These are phyloP conservation scores for Candoia aspera DNA, from an alignment of 2,113 vertebrate species.

Conservation along the genomic window DNA sequence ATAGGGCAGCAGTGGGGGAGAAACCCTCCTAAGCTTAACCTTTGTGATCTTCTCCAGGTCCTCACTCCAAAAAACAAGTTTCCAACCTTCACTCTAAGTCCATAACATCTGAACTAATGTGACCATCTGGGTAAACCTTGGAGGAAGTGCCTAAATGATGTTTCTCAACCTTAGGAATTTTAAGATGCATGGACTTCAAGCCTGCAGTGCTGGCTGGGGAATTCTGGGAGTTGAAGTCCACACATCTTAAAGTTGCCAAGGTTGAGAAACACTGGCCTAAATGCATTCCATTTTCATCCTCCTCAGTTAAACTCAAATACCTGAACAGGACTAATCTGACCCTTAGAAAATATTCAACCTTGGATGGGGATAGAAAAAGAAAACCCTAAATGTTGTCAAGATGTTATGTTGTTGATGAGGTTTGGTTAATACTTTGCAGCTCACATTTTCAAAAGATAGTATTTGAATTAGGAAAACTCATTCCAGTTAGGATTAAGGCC, in stretches of 20 bases:
- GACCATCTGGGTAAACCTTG: neutral
- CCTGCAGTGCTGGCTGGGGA: neutral
- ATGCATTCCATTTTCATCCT: neutral
- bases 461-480: neutral
- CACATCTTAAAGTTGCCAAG: neutral
- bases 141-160: neutral
- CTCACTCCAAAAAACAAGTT: neutral
- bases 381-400: neutral
- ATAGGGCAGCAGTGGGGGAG: no score
- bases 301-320: neutral
- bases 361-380: neutral
- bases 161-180: neutral
- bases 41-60: neutral
- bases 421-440: neutral
- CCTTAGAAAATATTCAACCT: neutral
- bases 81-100: neutral
- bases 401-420: neutral
- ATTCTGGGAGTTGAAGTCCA: neutral
- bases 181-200: neutral
- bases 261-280: neutral
- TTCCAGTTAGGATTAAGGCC: neutral
- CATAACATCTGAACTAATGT: neutral
- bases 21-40: neutral
- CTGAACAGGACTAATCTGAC: neutral
- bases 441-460: neutral